Conservation (phyloP, 2,888 invertebrate genomes). For the Rotaria magnacalcarata region DNA sequence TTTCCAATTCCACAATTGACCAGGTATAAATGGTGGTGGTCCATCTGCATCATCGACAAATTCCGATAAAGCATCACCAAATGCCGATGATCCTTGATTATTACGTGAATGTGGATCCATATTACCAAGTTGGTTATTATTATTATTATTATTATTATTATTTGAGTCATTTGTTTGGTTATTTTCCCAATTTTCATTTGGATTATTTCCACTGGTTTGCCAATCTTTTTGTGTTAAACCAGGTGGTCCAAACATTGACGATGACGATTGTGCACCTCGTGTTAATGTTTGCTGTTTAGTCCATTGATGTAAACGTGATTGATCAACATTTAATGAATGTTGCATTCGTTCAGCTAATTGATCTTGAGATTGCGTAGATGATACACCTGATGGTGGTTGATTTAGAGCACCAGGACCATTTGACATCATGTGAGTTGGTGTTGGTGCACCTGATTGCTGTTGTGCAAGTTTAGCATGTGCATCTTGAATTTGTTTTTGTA, state of each 20-base stretch:
- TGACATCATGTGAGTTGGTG: background rate
- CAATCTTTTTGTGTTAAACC: conserved; percentile 18
- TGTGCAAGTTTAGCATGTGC: conserved; percentile 4
- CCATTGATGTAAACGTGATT: conserved; percentile 36
- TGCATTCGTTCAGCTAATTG: conserved; percentile 41
- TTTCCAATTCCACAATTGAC: conserved; percentile 43
- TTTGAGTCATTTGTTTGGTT: background rate
- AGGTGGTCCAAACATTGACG: conserved; percentile 11
- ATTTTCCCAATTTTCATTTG: background rate
- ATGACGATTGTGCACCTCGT: background rate
- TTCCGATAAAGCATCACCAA: conserved; percentile 16
- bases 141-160: background rate
- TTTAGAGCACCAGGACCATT: background rate
- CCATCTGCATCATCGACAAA: conserved; percentile 37
- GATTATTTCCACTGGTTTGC: background rate
- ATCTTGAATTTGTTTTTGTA: conserved; percentile 35
- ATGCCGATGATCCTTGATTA: background rate
- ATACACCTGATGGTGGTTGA: background rate
- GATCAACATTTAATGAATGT: background rate
- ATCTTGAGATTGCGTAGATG: background rate
- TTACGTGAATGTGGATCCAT: background rate
- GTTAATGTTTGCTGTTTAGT: conserved; percentile 4
- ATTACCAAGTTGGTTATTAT: background rate
- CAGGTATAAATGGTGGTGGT: conserved; percentile 44
- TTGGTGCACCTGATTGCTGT: conserved; percentile 3